A percentile compares a stretch with the other conserved stretches of the same genome.
Evolutionary conservation across 2,888 invertebrate genomes (phyloP).

Genomic region (Apamea sordens): DNA sequence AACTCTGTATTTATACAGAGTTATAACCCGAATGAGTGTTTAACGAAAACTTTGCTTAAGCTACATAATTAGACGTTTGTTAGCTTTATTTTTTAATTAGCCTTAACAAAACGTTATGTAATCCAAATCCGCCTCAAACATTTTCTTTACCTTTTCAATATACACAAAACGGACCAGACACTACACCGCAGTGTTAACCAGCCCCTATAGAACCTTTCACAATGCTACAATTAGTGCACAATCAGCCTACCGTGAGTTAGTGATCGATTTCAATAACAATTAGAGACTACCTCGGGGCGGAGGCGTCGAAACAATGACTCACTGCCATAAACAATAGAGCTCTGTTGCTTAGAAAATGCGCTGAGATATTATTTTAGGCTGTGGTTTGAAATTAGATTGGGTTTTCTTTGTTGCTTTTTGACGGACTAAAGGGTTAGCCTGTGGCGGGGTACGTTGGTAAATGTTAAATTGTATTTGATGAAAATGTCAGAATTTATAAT

Average conservation of each 20-base stretch:
- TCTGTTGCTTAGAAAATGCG: conserved; percentile 63
- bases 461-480: background rate
- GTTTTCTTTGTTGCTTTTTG: conserved; percentile 40
- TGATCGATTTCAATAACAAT: conserved; percentile 77
- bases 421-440: background rate
- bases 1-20: too few species aligned
- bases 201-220: conserved; percentile 57
- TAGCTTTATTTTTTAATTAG: background rate
- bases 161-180: background rate
- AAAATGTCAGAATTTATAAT: background rate
- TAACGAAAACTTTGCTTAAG: too few species aligned
- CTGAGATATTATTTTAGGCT: conserved; percentile 39
- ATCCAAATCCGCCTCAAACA: background rate
- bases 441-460: background rate
- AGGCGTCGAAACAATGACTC: conserved; percentile 67
- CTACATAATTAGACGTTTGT: background rate
- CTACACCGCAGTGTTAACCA: conserved; percentile 31
- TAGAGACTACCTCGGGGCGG: conserved; percentile 65
- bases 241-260: conserved; percentile 71
- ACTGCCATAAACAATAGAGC: conserved; percentile 64
- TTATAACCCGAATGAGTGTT: background rate
- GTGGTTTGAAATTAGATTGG: conserved; percentile 13
- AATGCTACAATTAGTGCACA: conserved; percentile 71
- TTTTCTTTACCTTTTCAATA: background rate
- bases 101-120: background rate